phyloP scores from a whole-genome alignment of 2,888 invertebrate species.

The Volucella inanis region DNA sequence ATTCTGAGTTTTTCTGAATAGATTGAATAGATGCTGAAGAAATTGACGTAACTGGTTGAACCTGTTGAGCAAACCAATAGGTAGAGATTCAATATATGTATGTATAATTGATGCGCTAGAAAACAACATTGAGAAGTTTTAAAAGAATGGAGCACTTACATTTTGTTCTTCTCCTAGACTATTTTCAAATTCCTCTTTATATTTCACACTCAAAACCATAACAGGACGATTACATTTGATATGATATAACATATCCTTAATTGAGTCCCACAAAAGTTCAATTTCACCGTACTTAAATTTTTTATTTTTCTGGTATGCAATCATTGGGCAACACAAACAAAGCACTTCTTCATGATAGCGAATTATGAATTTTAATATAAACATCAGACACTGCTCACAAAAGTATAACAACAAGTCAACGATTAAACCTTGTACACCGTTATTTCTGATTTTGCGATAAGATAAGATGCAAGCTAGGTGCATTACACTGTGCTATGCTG shows the following conservation, averaged over 20 bases:
- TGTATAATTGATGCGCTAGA: background rate
- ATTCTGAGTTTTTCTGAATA: background rate
- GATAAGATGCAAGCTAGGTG: no score
- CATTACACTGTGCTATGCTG: no score
- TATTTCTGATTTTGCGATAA: no score
- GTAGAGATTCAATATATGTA: conserved; percentile 2
- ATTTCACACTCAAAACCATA: conserved; percentile 2
- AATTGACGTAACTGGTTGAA: conserved; percentile 4
- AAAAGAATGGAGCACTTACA: no score
- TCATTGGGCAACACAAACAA: background rate
- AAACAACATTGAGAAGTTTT: no score
- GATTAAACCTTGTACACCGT: background rate
- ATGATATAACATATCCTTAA: background rate
- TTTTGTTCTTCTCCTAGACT: background rate
- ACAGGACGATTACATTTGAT: background rate
- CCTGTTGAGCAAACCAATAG: conserved; percentile 4
- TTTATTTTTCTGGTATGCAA: conserved; percentile 2
- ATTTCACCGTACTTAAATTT: background rate
- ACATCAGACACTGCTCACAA: conserved; percentile 4
- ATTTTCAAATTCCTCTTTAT: background rate
- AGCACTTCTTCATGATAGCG: background rate
- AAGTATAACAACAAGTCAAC: conserved; percentile 4
- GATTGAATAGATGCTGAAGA: conserved; percentile 4
- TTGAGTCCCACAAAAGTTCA: background rate
- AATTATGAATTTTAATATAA: conserved; percentile 1